Percentiles rank a stretch among this genome's conserved stretches.
Evolutionary conservation across 1,140 invertebrate species (phyloP).

Genomic region (Drosophila sp.): DNA sequence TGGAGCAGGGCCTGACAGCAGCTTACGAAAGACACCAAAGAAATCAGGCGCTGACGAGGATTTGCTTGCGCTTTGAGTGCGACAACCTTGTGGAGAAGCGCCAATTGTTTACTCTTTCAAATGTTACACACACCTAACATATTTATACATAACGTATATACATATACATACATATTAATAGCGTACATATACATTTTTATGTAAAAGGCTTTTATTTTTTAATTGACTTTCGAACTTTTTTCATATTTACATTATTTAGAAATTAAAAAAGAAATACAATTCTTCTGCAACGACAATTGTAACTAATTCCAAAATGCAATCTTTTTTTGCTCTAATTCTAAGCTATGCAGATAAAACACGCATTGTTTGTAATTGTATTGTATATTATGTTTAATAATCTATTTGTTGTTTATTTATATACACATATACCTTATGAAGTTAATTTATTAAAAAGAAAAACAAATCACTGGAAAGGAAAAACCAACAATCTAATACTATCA

Average conservation of each 20-base stretch:
- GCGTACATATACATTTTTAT: constrained; percentile 66
- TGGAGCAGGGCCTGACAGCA: constrained; percentile 36
- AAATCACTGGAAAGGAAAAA: constrained; percentile 46
- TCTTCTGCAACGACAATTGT: constrained; percentile 69
- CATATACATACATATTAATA: constrained; percentile 65
- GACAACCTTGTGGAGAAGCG: not conserved
- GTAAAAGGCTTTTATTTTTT: constrained; percentile 61
- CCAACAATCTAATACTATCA: not conserved
- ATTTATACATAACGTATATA: constrained; percentile 64
- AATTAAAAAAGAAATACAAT: constrained; percentile 18
- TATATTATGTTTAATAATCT: constrained; percentile 77
- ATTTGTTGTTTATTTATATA: constrained; percentile 83
- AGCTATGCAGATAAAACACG: constrained; percentile 52
- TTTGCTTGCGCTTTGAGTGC: constrained; percentile 77
- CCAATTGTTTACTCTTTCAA: constrained; percentile 72
- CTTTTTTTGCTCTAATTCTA: constrained; percentile 72
- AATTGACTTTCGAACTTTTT: constrained; percentile 17
- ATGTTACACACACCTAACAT: constrained; percentile 75
- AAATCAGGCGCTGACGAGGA: constrained; percentile 77
- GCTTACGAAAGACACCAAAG: constrained; percentile 80
- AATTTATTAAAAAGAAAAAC: constrained; percentile 76
- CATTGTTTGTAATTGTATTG: constrained; percentile 73
- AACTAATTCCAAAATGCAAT: constrained; percentile 74
- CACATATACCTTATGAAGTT: constrained; percentile 67
- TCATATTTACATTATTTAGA: constrained; percentile 21